These are phyloP conservation scores for Stegastes partitus DNA, from an alignment of 2,113 vertebrate species.

Conservation along the genomic window DNA sequence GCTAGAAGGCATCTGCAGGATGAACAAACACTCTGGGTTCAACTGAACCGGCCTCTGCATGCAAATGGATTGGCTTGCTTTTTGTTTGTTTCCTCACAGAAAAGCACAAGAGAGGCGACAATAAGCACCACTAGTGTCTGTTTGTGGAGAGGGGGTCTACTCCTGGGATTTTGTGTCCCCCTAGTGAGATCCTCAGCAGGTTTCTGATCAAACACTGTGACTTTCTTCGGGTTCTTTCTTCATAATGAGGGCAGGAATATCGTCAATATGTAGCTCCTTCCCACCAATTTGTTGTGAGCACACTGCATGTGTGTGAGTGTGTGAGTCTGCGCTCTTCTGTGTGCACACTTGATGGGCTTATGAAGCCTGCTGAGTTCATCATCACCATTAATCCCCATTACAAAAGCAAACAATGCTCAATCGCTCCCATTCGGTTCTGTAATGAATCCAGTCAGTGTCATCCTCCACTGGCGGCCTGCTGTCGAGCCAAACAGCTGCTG, in stretches of 20 bases:
- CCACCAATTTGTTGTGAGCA: background rate
- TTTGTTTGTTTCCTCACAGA: conserved; percentile 7
- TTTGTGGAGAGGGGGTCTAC: conserved; percentile 6
- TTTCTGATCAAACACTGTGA: background rate
- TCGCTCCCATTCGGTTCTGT: conserved; percentile 35
- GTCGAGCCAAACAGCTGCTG: conserved; percentile 41
- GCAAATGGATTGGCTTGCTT: background rate
- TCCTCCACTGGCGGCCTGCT: conserved; percentile 24
- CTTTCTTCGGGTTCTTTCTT: conserved; percentile 6
- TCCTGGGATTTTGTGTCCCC: background rate
- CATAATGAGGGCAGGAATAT: conserved; percentile 1
- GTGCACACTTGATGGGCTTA: conserved; percentile 11
- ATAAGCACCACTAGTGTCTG: conserved; percentile 3
- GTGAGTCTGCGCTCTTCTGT: background rate
- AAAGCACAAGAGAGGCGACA: background rate
- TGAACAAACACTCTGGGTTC: conserved; percentile 10
- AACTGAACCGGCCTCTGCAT: background rate
- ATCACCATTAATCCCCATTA: conserved; percentile 42
- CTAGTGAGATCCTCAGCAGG: background rate
- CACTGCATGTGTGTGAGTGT: background rate
- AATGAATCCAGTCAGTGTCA: conserved; percentile 30
- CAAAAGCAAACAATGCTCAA: conserved; percentile 47
- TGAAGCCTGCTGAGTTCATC: conserved; percentile 6
- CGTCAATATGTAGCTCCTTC: conserved; percentile 3
- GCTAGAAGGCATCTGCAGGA: background rate